Evolutionary conservation across 2,113 vertebrate genomes (phyloP).

Genomic region (Trogon surrucura): DNA sequence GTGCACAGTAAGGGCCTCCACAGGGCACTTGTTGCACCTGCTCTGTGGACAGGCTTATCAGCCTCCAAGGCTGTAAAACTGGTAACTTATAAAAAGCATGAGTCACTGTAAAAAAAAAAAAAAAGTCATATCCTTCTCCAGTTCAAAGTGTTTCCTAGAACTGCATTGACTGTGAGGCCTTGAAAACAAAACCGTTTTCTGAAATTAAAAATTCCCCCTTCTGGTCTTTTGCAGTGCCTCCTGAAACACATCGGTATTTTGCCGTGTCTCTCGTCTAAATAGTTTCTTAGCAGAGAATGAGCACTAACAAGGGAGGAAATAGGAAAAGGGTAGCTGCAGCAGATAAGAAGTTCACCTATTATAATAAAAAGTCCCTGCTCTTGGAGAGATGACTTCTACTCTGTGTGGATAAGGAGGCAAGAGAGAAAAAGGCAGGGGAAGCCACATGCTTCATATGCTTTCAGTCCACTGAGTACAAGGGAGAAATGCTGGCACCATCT

Average conservation of each 20-base stretch:
- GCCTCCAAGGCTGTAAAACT: slow-evolving; percentile 11
- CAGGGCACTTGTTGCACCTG: background rate
- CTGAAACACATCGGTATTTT: background rate
- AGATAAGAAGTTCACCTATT: background rate
- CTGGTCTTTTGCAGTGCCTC: background rate
- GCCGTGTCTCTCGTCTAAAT: background rate
- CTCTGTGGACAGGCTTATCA: background rate
- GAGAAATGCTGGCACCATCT: background rate
- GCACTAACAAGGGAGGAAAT: background rate
- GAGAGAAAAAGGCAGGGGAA: background rate
- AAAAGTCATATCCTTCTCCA: background rate
- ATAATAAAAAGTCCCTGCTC: background rate
- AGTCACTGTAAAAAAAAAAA: background rate
- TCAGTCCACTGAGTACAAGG: background rate
- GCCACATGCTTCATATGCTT: background rate
- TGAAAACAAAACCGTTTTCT: slow-evolving; percentile 11
- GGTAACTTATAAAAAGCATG: slow-evolving; percentile 31
- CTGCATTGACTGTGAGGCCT: background rate
- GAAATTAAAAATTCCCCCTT: background rate
- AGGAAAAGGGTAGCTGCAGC: background rate
- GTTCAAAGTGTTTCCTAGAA: slow-evolving; percentile 56
- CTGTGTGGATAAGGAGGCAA: background rate
- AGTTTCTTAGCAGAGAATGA: background rate
- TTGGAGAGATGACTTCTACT: background rate
- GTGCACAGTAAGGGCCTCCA: background rate